phyloP scores from a whole-genome alignment of 1,140 invertebrate species.

The Thalassaphorura encarpata region DNA sequence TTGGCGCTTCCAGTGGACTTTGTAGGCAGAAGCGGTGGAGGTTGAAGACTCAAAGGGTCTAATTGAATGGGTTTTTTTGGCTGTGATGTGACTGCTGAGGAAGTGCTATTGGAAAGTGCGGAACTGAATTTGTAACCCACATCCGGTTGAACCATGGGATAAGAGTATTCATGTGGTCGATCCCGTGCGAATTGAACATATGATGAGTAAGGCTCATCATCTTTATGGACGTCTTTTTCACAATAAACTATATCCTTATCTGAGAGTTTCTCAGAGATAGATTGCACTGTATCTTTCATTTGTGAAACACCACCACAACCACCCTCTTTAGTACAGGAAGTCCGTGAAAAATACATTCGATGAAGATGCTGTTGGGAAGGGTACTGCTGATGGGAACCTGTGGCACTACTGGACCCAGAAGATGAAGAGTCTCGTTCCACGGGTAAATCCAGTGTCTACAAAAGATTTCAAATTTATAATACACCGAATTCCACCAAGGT shows the following conservation, averaged over 20 bases:
- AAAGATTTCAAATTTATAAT: background rate
- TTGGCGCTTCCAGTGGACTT: constrained; percentile 29
- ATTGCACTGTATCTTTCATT: constrained; percentile 34
- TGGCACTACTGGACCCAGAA: constrained; percentile 50
- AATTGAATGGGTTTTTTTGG: constrained; percentile 30
- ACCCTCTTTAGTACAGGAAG: constrained; percentile 24
- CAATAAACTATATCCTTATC: constrained; percentile 29
- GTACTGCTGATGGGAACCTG: constrained; percentile 38
- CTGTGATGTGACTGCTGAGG: constrained; percentile 12
- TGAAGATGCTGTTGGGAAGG: constrained; percentile 40
- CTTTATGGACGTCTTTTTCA: constrained; percentile 24
- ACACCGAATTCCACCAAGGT: background rate
- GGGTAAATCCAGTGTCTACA: constrained; percentile 66
- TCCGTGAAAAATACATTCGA: constrained; percentile 42
- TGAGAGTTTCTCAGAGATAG: constrained; percentile 35
- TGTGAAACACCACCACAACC: constrained; percentile 30
- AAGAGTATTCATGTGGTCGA: constrained; percentile 42
- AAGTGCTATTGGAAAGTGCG: constrained; percentile 17
- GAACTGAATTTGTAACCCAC: constrained; percentile 11
- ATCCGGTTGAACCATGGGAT: constrained; percentile 29
- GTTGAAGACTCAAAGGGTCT: constrained; percentile 29
- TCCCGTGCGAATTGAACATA: constrained; percentile 69
- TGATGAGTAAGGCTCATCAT: constrained; percentile 48
- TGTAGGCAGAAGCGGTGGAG: constrained; percentile 31
- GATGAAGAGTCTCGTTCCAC: constrained; percentile 58